Evolutionary conservation across 2,797 vertebrate genomes (phyloP).

Genomic region (Lepilemur septentrionalis): DNA sequence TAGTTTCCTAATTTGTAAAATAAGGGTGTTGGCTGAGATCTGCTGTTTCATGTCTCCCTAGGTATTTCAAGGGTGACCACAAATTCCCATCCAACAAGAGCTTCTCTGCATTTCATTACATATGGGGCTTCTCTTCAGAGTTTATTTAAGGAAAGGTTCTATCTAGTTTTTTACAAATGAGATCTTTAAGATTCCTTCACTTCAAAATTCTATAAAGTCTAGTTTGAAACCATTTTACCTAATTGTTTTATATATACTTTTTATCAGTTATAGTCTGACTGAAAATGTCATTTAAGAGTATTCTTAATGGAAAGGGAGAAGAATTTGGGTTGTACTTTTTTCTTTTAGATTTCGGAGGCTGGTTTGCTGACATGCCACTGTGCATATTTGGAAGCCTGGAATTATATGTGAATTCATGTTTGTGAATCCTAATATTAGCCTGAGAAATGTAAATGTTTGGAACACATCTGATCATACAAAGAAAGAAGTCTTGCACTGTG

Average conservation of each 20-base stretch:
- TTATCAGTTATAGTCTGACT: background rate
- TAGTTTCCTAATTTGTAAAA: background rate
- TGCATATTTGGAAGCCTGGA: background rate
- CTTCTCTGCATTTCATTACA: background rate
- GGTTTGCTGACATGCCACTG: background rate
- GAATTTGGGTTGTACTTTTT: background rate
- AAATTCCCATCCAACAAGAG: background rate
- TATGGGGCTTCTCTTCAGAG: background rate
- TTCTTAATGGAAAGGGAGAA: background rate
- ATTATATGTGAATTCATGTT: background rate
- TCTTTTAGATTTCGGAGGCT: background rate
- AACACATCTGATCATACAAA: slow-evolving; percentile 25
- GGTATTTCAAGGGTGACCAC: background rate
- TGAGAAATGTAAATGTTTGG: background rate
- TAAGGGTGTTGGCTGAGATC: background rate
- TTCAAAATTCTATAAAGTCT: background rate
- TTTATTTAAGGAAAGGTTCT: background rate
- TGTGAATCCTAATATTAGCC: background rate
- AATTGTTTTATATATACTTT: background rate
- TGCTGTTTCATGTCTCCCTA: background rate
- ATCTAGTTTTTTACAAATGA: background rate
- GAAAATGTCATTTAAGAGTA: background rate
- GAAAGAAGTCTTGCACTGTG: background rate
- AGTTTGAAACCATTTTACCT: background rate
- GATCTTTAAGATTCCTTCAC: background rate